Conservation (phyloP, 2,113 vertebrate species). For the Scomber scombrus region DNA sequence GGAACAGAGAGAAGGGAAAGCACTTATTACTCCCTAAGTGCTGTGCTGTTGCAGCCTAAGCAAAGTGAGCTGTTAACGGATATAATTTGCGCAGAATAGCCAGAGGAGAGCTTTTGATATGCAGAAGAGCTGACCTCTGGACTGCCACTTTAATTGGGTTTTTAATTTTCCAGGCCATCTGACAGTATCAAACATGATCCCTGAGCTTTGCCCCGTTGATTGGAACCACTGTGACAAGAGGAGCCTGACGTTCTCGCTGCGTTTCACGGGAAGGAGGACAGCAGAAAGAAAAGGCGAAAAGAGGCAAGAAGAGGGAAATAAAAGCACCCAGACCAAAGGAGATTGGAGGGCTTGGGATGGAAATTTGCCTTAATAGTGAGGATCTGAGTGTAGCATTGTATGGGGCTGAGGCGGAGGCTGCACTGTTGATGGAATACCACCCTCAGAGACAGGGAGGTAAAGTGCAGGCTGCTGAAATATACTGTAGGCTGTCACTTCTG, state of each 20-base stretch:
- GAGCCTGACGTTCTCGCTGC: constrained; percentile 60
- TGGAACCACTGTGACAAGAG: constrained; percentile 92
- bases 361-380: constrained; percentile 79
- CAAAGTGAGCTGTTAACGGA: constrained; percentile 99
- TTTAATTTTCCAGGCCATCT: constrained; percentile 99
- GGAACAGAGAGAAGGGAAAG: constrained; percentile 89
- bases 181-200: constrained; percentile 99
- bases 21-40: constrained; percentile 98
- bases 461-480: constrained; percentile 77
- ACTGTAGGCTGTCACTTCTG: constrained; percentile 75
- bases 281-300: constrained; percentile 63
- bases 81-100: constrained; percentile 99
- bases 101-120: constrained; percentile 99
- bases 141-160: constrained; percentile 99
- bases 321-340: constrained; percentile 75
- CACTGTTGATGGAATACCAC: constrained; percentile 80
- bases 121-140: constrained; percentile 99
- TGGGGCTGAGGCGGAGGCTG: constrained; percentile 50
- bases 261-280: constrained; percentile 72
- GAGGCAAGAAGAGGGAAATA: constrained; percentile 58
- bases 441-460: constrained; percentile 77
- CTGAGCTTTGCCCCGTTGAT: constrained; percentile 94
- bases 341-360: constrained; percentile 77
- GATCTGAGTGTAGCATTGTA: constrained; percentile 75
- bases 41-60: constrained; percentile 95